phyloP scores from a whole-genome alignment of 2,113 vertebrate genomes.

The Grantiella picta region DNA sequence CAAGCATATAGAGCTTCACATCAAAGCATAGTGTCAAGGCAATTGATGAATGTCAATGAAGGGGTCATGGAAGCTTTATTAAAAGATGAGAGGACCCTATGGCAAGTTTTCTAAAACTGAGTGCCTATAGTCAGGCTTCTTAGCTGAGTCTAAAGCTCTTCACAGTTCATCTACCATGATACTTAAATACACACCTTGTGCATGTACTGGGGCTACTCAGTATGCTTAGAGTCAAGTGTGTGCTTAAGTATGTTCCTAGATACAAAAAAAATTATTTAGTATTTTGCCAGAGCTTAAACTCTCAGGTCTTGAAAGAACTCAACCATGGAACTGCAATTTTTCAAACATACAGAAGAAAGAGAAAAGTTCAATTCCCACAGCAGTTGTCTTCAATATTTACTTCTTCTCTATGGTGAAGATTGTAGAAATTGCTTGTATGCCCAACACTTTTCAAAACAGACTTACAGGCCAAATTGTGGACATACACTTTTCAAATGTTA shows the following conservation, averaged over 20 bases:
- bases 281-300: background rate
- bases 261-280: background rate
- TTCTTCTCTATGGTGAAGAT: background rate
- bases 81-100: background rate
- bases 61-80: background rate
- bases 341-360: background rate
- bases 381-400: background rate
- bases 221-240: background rate
- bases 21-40: background rate
- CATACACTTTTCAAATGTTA: background rate
- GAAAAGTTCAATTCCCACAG: background rate
- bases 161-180: background rate
- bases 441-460: background rate
- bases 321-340: background rate
- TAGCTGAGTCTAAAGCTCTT: background rate
- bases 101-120: background rate
- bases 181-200: background rate
- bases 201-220: background rate
- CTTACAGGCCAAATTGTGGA: background rate
- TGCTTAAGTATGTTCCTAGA: background rate
- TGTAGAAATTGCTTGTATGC: background rate
- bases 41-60: background rate
- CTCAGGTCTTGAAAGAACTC: background rate
- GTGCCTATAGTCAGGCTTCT: background rate
- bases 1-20: background rate